Conservation (phyloP, 2,113 vertebrate genomes). For the Azemiops feae region DNA sequence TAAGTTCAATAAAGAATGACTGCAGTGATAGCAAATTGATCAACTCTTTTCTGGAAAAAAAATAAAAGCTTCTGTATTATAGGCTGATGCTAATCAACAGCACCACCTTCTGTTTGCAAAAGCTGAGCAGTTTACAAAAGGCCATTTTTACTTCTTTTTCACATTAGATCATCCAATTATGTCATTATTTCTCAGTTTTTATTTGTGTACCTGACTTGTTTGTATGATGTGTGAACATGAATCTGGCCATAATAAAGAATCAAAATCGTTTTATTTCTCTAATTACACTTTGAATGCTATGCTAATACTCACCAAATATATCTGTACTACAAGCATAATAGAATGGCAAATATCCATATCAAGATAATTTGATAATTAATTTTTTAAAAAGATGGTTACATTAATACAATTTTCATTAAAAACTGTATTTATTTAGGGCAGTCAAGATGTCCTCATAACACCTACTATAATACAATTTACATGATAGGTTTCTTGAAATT, state of each 20-base stretch:
- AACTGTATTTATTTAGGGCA: background rate
- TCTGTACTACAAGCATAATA: background rate
- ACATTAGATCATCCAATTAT: background rate
- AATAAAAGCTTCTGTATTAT: background rate
- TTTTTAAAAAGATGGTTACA: background rate
- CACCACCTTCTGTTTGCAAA: conserved; percentile 65
- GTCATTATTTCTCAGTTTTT: background rate
- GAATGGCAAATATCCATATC: background rate
- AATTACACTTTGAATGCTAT: background rate
- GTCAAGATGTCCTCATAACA: background rate
- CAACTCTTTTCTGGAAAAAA: conserved; percentile 23
- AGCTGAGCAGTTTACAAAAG: background rate
- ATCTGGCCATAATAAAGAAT: conserved; percentile 4
- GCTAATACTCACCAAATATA: background rate
- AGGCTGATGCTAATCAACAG: conserved; percentile 65
- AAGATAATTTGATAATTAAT: background rate
- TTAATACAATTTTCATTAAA: background rate
- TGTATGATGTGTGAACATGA: conserved; percentile 9
- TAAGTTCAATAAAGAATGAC: conserved; percentile 46
- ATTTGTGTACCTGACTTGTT: background rate
- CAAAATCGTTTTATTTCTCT: background rate
- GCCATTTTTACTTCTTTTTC: background rate
- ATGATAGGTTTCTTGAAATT: background rate
- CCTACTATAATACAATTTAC: background rate
- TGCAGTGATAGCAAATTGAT: conserved; percentile 43